Evolutionary conservation across 2,797 vertebrate species (phyloP).

Genomic region (Coregonus suidteri): DNA sequence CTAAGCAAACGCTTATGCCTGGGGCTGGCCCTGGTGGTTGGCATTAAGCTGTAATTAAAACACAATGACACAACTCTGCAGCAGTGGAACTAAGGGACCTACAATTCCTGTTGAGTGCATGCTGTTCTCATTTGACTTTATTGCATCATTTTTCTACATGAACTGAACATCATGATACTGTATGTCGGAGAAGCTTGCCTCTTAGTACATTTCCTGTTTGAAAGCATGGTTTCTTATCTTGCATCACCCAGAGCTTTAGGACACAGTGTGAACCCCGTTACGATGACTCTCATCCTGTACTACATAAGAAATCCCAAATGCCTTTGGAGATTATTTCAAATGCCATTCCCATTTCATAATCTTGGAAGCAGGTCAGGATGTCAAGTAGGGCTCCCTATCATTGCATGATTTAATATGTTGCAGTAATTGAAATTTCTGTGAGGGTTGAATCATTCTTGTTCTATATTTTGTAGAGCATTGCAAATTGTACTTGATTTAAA

Average conservation of each 20-base stretch:
- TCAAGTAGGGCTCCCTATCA: no score
- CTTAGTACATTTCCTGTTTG: conserved; percentile 5
- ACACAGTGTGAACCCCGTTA: not conserved
- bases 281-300: not conserved
- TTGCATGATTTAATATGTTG: not conserved
- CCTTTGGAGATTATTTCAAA: not conserved
- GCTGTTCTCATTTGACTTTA: not conserved
- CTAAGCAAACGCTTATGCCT: no score
- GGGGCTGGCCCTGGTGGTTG: no score
- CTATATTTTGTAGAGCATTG: not conserved
- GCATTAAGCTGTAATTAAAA: no score
- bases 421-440: not conserved
- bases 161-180: not conserved
- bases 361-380: not conserved
- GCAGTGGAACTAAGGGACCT: not conserved
- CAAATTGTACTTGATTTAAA: not conserved
- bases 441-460: not conserved
- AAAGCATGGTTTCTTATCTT: not conserved
- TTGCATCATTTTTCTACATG: not conserved
- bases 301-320: not conserved
- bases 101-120: not conserved
- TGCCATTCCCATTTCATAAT: not conserved
- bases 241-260: not conserved
- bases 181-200: not conserved
- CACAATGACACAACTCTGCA: not conserved